These are phyloP conservation scores for Pygoscelis antarcticus DNA, from an alignment of 2,113 vertebrate species.

Conservation along the genomic window DNA sequence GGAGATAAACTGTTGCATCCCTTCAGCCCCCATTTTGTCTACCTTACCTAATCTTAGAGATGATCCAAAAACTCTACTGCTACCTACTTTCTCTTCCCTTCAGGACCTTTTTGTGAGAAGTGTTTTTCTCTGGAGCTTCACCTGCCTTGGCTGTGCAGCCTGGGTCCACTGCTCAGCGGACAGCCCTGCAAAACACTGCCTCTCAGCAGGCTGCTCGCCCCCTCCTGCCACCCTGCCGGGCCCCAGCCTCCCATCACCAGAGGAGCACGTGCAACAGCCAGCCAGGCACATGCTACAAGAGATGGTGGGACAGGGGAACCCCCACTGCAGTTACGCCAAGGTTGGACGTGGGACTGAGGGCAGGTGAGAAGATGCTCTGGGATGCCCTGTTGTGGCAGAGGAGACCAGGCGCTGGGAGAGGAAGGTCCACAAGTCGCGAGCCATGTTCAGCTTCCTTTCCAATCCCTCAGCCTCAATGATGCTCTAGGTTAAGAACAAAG, in stretches of 20 bases:
- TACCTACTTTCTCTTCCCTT: background rate
- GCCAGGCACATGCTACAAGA: background rate
- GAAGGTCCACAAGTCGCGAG: background rate
- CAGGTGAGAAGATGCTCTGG: background rate
- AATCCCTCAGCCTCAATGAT: background rate
- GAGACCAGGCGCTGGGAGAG: background rate
- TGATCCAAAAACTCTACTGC: background rate
- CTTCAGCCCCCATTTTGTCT: background rate
- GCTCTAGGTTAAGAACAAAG: background rate
- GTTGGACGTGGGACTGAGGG: background rate
- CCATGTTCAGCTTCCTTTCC: background rate
- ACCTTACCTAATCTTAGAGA: background rate
- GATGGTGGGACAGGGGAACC: background rate
- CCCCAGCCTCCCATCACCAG: rapidly evolving
- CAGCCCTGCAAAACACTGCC: background rate
- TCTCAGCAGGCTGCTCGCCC: background rate
- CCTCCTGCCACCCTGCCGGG: background rate
- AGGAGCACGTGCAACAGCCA: background rate
- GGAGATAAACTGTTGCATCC: background rate
- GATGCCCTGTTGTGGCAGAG: background rate
- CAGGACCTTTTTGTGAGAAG: background rate
- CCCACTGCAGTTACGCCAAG: rapidly evolving
- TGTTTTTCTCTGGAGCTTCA: background rate
- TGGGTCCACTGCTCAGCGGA: background rate
- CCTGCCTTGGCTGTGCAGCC: background rate